Evolutionary conservation across 2,888 invertebrate genomes (phyloP).

Genomic region (Leucozona laternaria): DNA sequence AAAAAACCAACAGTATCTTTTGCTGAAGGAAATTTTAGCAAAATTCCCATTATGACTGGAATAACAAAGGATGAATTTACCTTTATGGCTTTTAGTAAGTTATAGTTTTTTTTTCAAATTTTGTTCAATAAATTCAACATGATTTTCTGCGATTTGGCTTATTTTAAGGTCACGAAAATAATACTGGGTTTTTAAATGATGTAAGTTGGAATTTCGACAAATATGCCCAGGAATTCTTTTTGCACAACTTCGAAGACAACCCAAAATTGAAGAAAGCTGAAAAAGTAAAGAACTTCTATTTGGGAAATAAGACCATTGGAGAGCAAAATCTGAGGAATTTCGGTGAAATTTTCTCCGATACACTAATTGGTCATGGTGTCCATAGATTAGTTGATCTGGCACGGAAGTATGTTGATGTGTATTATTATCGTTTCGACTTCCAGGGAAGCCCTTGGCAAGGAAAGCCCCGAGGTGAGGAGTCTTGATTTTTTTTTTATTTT

Average conservation of each 20-base stretch:
- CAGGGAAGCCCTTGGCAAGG: conserved; percentile 85
- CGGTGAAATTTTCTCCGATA: conserved; percentile 85
- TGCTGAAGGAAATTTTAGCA: conserved; percentile 84
- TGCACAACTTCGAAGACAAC: conserved; percentile 82
- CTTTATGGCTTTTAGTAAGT: conserved; percentile 80
- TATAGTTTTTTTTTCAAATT: neutral
- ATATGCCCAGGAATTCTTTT: conserved; percentile 81
- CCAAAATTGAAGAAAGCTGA: neutral
- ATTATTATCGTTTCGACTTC: conserved; percentile 86
- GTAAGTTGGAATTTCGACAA: conserved; percentile 77
- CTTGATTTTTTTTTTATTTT: neutral
- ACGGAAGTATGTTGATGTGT: conserved; percentile 85
- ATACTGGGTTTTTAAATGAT: conserved; percentile 78
- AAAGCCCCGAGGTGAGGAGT: conserved; percentile 78
- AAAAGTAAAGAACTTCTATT: conserved; percentile 75
- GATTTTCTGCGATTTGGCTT: neutral
- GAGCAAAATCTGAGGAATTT: conserved; percentile 73
- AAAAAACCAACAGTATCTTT: conserved; percentile 85
- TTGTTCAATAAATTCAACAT: neutral
- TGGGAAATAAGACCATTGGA: conserved; percentile 61
- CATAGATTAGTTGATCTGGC: conserved; percentile 86
- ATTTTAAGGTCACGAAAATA: conserved; percentile 76
- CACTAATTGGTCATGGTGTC: conserved; percentile 85
- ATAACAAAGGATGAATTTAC: conserved; percentile 86
- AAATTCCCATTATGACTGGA: conserved; percentile 87